phyloP scores from a whole-genome alignment of 1,140 invertebrate species.

The Tribolium castaneum region DNA sequence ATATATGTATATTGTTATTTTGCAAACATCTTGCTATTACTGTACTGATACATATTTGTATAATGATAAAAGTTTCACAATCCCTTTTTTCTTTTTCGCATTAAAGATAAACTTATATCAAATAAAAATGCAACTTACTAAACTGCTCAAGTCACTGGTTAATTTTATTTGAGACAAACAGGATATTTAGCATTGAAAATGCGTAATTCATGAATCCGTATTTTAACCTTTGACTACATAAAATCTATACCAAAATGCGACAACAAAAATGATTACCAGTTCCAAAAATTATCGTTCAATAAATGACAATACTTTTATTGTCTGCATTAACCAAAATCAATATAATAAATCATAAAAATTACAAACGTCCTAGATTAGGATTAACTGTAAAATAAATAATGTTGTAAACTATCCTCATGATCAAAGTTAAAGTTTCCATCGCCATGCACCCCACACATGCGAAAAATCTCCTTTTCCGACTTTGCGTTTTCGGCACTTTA shows the following conservation, averaged over 20 bases:
- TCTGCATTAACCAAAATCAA: neutral
- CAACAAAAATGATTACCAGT: neutral
- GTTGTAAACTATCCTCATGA: neutral
- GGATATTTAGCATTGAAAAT: neutral
- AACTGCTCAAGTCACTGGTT: neutral
- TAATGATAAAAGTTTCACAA: neutral
- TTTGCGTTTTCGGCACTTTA: neutral
- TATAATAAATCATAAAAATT: neutral
- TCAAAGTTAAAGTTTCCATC: neutral
- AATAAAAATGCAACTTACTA: neutral
- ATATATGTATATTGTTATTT: neutral
- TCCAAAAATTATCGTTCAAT: neutral
- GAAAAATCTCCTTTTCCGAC: neutral
- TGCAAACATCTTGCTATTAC: neutral
- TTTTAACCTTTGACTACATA: neutral
- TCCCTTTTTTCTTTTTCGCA: neutral
- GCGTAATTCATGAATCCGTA: neutral
- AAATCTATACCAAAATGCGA: neutral
- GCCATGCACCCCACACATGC: neutral
- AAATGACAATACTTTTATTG: neutral
- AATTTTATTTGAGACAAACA: neutral
- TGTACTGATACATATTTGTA: neutral
- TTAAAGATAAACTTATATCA: neutral
- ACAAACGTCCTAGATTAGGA: neutral
- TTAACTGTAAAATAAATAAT: neutral